These are phyloP conservation scores for Gopherus evgoodei DNA, from an alignment of 2,113 vertebrate species.

Conservation along the genomic window DNA sequence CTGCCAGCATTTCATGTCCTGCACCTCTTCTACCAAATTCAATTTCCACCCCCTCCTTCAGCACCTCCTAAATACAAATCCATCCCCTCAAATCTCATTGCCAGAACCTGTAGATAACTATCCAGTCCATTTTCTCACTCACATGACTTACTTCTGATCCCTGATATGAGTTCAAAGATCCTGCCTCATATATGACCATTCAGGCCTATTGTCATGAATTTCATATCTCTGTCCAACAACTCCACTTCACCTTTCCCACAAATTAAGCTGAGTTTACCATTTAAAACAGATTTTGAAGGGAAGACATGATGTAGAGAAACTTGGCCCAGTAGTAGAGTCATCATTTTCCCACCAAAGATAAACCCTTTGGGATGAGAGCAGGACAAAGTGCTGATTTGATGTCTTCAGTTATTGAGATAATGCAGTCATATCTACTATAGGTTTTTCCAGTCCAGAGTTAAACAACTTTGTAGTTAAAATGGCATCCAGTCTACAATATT, in stretches of 20 bases:
- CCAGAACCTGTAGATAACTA: neutral
- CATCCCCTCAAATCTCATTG: neutral
- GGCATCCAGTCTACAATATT: neutral
- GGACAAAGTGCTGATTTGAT: too few species aligned
- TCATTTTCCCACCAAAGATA: neutral
- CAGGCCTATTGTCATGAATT: neutral
- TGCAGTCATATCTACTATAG: too few species aligned
- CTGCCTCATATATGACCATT: neutral
- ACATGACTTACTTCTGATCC: neutral
- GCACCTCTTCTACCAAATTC: neutral
- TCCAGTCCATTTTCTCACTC: neutral
- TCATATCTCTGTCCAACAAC: neutral
- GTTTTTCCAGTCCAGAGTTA: neutral
- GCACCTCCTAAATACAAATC: neutral
- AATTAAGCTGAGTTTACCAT: neutral
- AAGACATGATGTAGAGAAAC: neutral
- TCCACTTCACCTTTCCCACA: neutral
- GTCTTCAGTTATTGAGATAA: too few species aligned
- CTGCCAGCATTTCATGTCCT: neutral
- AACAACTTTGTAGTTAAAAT: neutral
- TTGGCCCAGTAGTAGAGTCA: neutral
- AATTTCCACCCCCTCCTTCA: neutral
- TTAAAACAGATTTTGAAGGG: neutral
- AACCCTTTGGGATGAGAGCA: neutral
- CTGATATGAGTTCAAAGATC: fast-evolving